Evolutionary conservation across 2,113 vertebrate genomes (phyloP).

Genomic region (Gambusia affinis): DNA sequence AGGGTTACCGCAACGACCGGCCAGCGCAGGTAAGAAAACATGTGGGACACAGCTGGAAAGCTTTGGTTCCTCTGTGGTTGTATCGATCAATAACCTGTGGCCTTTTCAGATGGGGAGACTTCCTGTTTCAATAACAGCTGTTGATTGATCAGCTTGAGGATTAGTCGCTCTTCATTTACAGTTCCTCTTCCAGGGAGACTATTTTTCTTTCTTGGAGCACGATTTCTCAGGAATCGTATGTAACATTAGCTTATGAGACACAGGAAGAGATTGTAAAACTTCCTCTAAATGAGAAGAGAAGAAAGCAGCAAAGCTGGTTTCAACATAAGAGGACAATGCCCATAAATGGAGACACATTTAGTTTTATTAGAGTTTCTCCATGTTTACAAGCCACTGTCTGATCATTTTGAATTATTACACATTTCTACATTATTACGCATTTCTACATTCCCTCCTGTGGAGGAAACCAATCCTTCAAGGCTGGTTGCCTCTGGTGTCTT

Average conservation of each 20-base stretch:
- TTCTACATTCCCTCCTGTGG: neutral
- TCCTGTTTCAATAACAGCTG: neutral
- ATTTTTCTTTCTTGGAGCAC: neutral
- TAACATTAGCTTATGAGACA: neutral
- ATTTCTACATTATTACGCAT: neutral
- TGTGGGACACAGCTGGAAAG: slow-evolving; percentile 7
- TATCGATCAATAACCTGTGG: slow-evolving; percentile 4
- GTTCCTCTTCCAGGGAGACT: neutral
- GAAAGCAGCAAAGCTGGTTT: neutral
- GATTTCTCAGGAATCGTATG: slow-evolving; percentile 9
- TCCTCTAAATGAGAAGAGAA: slow-evolving; percentile 22
- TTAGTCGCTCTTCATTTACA: neutral
- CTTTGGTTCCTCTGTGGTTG: neutral
- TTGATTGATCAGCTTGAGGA: neutral
- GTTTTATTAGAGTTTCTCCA: neutral
- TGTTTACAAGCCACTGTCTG: neutral
- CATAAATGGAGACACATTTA: neutral
- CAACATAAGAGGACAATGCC: neutral
- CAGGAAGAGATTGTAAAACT: slow-evolving; percentile 10
- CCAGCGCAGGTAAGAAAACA: slow-evolving; percentile 87
- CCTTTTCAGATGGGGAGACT: slow-evolving; percentile 7
- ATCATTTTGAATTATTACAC: neutral
- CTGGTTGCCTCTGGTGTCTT: neutral
- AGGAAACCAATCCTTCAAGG: too few species aligned
- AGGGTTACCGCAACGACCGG: slow-evolving; percentile 91